phyloP scores from a whole-genome alignment of 1,140 invertebrate species.

The Wiebesia pumilae region DNA sequence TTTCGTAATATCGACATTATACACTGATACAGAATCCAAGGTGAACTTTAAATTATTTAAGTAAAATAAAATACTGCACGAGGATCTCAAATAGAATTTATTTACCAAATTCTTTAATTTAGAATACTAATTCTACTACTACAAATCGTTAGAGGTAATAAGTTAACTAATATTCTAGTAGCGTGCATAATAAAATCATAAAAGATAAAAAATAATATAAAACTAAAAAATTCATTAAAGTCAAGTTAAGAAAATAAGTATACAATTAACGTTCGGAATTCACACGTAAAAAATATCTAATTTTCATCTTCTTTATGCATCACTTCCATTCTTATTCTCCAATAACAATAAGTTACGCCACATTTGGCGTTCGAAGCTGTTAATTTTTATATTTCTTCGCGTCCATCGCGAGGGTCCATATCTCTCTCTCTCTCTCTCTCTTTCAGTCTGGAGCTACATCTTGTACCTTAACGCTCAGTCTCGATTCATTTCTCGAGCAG shows the following conservation, averaged over 20 bases:
- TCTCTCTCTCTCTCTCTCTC: constrained; percentile 6
- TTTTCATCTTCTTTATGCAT: constrained; percentile 55
- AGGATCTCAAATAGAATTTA: too few species aligned
- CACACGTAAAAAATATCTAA: constrained; percentile 57
- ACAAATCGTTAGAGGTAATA: too few species aligned
- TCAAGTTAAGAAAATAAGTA: background rate
- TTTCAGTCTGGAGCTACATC: constrained; percentile 43
- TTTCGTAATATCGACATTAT: too few species aligned
- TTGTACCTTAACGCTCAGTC: constrained; percentile 54
- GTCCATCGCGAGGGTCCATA: background rate
- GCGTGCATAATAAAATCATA: too few species aligned
- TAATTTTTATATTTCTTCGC: constrained; percentile 61
- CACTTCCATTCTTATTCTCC: constrained; percentile 56
- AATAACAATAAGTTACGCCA: constrained; percentile 64
- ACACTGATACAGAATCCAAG: too few species aligned
- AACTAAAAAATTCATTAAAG: constrained; percentile 3
- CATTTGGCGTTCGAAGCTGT: constrained; percentile 62
- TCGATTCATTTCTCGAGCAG: constrained; percentile 55
- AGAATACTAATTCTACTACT: too few species aligned
- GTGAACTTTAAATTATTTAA: too few species aligned
- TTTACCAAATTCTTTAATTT: too few species aligned
- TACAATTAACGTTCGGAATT: constrained; percentile 37
- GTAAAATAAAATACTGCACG: too few species aligned
- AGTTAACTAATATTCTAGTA: background rate
- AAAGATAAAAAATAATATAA: background rate